phyloP scores from a whole-genome alignment of 2,113 vertebrate genomes.

The Naja naja region DNA sequence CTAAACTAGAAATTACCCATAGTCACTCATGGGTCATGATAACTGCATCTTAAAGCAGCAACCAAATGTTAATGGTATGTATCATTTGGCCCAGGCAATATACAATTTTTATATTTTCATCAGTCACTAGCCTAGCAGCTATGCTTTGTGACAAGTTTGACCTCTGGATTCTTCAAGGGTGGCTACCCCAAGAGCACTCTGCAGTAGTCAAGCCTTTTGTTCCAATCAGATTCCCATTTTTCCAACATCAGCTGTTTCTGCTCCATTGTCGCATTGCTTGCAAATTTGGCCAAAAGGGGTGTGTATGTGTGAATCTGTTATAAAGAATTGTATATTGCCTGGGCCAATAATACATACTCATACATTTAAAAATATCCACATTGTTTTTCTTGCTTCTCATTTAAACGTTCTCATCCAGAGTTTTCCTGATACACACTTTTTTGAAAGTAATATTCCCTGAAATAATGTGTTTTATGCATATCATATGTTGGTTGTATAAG shows the following conservation, averaged over 20 bases:
- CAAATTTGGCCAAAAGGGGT: background rate
- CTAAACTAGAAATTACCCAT: background rate
- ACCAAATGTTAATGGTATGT: background rate
- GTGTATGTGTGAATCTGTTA: background rate
- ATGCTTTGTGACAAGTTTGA: background rate
- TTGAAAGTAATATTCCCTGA: background rate
- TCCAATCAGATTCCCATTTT: background rate
- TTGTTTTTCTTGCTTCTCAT: background rate
- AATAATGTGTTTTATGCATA: background rate
- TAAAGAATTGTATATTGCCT: background rate
- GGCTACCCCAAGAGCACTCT: background rate
- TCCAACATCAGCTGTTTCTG: background rate
- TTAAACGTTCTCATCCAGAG: background rate
- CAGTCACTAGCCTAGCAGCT: background rate
- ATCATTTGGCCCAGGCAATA: background rate
- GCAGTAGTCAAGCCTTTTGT: background rate
- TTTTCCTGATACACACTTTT: background rate
- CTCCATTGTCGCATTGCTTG: background rate
- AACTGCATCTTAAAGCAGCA: background rate
- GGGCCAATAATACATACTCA: no score
- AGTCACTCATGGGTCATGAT: background rate
- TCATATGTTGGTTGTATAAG: background rate
- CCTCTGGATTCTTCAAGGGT: background rate
- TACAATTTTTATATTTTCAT: background rate
- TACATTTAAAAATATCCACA: background rate